Conservation (phyloP, 2,797 vertebrate species). For the Mormyrops attenuatus region DNA sequence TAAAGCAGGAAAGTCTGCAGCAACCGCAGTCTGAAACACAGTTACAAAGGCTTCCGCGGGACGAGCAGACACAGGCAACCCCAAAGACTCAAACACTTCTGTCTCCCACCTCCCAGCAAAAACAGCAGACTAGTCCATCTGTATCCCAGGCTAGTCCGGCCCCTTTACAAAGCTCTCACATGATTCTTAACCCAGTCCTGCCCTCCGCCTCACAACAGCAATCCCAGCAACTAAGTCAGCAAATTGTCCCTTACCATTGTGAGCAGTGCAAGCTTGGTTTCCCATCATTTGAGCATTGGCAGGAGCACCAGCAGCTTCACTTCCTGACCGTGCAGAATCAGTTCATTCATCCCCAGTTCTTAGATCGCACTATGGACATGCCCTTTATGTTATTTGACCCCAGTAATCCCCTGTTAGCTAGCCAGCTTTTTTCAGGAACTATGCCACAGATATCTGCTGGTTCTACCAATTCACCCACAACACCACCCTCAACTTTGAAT, state of each 20-base stretch:
- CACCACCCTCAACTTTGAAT: slow-evolving; percentile 76
- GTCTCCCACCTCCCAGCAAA: slow-evolving; percentile 53
- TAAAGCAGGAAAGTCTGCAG: slow-evolving; percentile 61
- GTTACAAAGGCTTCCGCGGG: slow-evolving; percentile 48
- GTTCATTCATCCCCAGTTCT: slow-evolving; percentile 87
- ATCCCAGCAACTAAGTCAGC: slow-evolving; percentile 60
- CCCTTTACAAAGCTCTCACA: slow-evolving; percentile 66
- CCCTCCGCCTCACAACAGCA: slow-evolving; percentile 63
- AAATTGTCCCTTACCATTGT: slow-evolving; percentile 89
- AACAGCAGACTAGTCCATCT: slow-evolving; percentile 57
- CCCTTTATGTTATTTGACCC: slow-evolving; percentile 97
- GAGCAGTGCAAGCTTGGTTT: slow-evolving; percentile 88
- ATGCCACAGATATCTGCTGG: slow-evolving; percentile 82
- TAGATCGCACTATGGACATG: slow-evolving; percentile 83
- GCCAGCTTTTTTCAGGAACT: slow-evolving; percentile 86
- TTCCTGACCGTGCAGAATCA: slow-evolving; percentile 92
- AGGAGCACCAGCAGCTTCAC: slow-evolving; percentile 96
- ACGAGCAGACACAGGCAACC: slow-evolving; percentile 58
- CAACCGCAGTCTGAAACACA: slow-evolving; percentile 41
- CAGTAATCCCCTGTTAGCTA: slow-evolving; percentile 84
- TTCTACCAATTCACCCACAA: slow-evolving; percentile 67
- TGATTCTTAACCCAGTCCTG: slow-evolving; percentile 68
- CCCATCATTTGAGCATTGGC: slow-evolving; percentile 93
- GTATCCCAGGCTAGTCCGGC: slow-evolving; percentile 67
- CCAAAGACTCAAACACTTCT: slow-evolving; percentile 63